These are phyloP conservation scores for Coranthus polyacanthus DNA, from an alignment of 2,797 vertebrate genomes.

Conservation along the genomic window DNA sequence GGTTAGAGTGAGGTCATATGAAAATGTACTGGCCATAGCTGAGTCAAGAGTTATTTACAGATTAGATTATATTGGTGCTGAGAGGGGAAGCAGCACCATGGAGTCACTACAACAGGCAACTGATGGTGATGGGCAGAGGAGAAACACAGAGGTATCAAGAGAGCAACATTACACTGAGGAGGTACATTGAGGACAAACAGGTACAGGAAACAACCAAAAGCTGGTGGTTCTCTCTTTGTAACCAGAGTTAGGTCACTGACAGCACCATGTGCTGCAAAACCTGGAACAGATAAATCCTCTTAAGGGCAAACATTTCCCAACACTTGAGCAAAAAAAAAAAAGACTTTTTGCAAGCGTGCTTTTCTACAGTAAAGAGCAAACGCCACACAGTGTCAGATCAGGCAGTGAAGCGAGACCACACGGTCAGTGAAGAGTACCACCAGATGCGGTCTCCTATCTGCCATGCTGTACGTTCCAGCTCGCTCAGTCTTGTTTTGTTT, in stretches of 20 bases:
- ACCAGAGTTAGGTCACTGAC: constrained; percentile 58
- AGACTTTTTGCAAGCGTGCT: constrained; percentile 26
- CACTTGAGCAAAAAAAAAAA: constrained; percentile 37
- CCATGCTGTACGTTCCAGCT: constrained; percentile 25
- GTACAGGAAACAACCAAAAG: constrained; percentile 64
- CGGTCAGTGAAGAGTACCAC: constrained; percentile 36
- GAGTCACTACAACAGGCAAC: constrained; percentile 87
- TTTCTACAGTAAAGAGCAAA: constrained; percentile 34
- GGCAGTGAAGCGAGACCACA: constrained; percentile 49
- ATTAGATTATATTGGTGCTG: constrained; percentile 82
- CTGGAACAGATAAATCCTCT: constrained; percentile 54
- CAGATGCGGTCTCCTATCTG: constrained; percentile 33
- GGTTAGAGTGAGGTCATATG: constrained; percentile 84
- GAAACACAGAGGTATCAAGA: constrained; percentile 82
- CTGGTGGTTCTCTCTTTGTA: constrained; percentile 66
- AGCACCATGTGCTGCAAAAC: constrained; percentile 56
- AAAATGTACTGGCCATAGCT: constrained; percentile 88
- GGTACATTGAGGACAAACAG: constrained; percentile 72
- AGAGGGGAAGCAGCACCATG: constrained; percentile 83
- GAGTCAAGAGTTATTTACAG: constrained; percentile 85
- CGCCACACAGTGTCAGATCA: constrained; percentile 36
- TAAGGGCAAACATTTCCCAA: constrained; percentile 53
- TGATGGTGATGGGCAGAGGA: constrained; percentile 85
- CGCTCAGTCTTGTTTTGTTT: constrained; percentile 25
- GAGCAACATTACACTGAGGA: constrained; percentile 81